Evolutionary conservation across 2,888 invertebrate species (phyloP), one percentile per base, ranked within the genome.

Genomic region (Drosophila nr. medialis): DNA sequence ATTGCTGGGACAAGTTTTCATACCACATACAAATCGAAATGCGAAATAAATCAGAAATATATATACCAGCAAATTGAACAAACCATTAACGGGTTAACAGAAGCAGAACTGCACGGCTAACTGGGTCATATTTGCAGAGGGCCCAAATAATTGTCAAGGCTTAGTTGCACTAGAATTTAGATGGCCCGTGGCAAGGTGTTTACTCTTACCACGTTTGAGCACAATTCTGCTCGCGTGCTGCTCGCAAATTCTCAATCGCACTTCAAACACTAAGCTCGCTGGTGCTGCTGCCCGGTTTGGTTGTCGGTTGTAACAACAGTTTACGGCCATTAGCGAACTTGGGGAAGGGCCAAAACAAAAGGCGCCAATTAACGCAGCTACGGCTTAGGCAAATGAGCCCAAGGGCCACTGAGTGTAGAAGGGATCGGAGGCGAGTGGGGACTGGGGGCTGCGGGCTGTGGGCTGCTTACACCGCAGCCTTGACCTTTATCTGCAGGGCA

Each of bases 401-500:
- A 40, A 56, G 77, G 83, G 48, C 42, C 45, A 27, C 18, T 15
- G 27, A 2, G 45, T 45, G 15, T 24, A 15, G 36, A 11, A 11
- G 42, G 32, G 10, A 11, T 38, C n/a, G 29, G 24, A 49, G 2
- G 15, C n/a, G 32, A 13, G 8, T 32, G 32, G 11, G 30, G 21
- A 0, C 4, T 4, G n/a, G 2, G 1, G 7, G 21, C 21, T 30
- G 29, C 0, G 0, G 6, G 6, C 7, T 30, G 10, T 3, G 0
- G 8, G 8, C 8, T 18, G 45, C 24, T 24, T 24, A 38, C n/a
- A 30, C 36, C 48, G 54, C 71, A 90, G 87, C 86, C 90, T 90
- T 90, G 86, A 90, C 86, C 90, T 86, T 87, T 84, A 89, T 84
- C 86, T 82, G 72, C 69, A 74, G 90, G 89, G 85, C 90, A 53